Base-by-base conservation (phyloP, 2,113 vertebrate genomes). In the Epinephelus fuscoguttatus region DNA sequence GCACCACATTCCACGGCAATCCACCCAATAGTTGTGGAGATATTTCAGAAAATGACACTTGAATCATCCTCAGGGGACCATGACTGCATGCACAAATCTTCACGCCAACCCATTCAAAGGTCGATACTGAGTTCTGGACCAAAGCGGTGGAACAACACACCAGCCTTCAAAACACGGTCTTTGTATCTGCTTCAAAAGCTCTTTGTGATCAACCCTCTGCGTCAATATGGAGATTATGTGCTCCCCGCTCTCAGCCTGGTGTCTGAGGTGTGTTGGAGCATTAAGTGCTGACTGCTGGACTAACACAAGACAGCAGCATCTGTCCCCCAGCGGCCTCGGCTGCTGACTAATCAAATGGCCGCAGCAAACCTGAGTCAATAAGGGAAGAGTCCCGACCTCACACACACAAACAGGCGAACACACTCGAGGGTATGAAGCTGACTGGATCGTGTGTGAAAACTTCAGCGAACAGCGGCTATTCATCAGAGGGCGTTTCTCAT, bases 321-420 rank as follows among this genome's bases (percentile, higher is more conserved):
- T 71, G 70, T 49, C 67, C 74, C 60, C 52, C 25, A 18, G 42
- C 19, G n/a, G 56, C 37, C 42, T 18, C 0, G 1, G 70, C 80
- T 89, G 89, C 81, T 85, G 84, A 93, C 80, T 89, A 84, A 91
- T 80, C 72, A 87, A 88, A 81, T 53, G 75, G 30, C 49, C 12
- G 15, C 81, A 70, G 84, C 53, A 75, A 70, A 78, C 63, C 52
- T 80, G 79, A 81, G 82, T 90, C 90, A 93, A 91, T 86, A 87
- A 45, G 19, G 50, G 70, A 57, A 88, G 50, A 72, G 45, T 40
- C 61, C 4, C 17, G 10, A 66, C 1, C 13, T 7, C 7, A 67
- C 23, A 64, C 37, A 42, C 61, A 14, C 33, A 40, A 3, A 61
- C 7, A n/a, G 3, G 4, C 47, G 37, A 27, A 75, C 27, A 73